Evolutionary conservation across 2,113 vertebrate genomes (phyloP).

Genomic region (Anser cygnoides): DNA sequence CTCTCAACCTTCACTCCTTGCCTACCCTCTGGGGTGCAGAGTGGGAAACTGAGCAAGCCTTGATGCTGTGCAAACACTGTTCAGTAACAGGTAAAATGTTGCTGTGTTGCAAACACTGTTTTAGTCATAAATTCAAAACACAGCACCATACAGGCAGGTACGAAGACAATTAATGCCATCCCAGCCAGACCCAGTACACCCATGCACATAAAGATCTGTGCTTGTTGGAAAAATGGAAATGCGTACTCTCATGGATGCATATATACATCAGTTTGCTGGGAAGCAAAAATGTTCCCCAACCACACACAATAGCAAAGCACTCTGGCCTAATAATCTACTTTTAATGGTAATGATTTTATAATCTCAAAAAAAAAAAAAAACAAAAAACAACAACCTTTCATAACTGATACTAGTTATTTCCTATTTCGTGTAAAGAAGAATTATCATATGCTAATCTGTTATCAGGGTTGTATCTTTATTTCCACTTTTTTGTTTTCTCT

Average conservation of each 20-base stretch:
- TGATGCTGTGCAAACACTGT: not conserved
- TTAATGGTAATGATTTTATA: too few relatives aligned
- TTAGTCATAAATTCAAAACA: not conserved
- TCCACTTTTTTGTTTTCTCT: not conserved
- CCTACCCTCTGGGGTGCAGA: not conserved
- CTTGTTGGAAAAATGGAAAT: not conserved
- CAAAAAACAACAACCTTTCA: not conserved
- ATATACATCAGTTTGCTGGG: not conserved
- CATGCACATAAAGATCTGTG: not conserved
- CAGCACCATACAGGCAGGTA: not conserved
- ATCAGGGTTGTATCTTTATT: not conserved
- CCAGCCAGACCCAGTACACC: not conserved
- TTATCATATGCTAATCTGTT: not conserved
- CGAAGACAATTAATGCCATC: not conserved
- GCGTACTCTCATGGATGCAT: accelerated
- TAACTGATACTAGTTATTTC: not conserved
- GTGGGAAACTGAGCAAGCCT: not conserved
- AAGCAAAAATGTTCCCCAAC: not conserved
- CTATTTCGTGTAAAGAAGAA: not conserved
- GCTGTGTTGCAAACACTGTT: not conserved
- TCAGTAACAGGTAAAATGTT: accelerated
- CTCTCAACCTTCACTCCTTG: not conserved
- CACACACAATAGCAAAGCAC: not conserved
- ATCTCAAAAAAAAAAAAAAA: not conserved
- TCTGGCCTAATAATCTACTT: not conserved